A percentile compares a stretch with the other conserved stretches of the same genome.
phyloP scores from a whole-genome alignment of 2,113 vertebrate species.

The Polyodon spathula region DNA sequence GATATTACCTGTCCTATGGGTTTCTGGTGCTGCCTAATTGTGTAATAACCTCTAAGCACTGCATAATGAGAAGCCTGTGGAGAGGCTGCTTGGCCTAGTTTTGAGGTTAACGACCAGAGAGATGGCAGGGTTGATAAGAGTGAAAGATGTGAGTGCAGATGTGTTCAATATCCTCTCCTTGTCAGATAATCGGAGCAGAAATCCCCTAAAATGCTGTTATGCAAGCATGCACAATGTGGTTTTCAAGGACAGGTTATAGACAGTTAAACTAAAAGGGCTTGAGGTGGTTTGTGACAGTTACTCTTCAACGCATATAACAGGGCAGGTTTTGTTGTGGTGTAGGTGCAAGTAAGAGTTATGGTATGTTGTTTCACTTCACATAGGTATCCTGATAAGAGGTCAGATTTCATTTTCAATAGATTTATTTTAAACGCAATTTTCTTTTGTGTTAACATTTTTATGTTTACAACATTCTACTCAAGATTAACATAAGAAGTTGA shows the following conservation, averaged over 20 bases:
- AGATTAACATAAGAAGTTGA: too few relatives aligned
- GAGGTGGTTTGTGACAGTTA: slow-evolving; percentile 22
- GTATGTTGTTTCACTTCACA: background rate
- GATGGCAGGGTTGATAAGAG: slow-evolving; percentile 55
- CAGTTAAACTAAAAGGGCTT: slow-evolving; percentile 28
- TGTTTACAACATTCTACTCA: too few relatives aligned
- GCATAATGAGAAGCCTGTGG: slow-evolving; percentile 17
- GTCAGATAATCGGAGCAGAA: slow-evolving; percentile 25
- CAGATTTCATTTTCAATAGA: background rate
- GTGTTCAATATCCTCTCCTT: slow-evolving; percentile 39
- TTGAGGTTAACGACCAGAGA: slow-evolving; percentile 43
- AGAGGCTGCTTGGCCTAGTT: slow-evolving; percentile 45
- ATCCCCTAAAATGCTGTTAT: slow-evolving; percentile 31
- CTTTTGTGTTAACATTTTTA: too few relatives aligned
- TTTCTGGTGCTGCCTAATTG: slow-evolving; percentile 35
- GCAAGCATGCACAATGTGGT: slow-evolving; percentile 34
- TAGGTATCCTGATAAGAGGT: background rate
- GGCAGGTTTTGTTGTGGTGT: slow-evolving; percentile 1
- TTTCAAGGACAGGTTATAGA: slow-evolving; percentile 40
- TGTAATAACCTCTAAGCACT: slow-evolving; percentile 28
- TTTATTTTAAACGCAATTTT: background rate
- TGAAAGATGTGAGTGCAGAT: slow-evolving; percentile 31
- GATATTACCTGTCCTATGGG: slow-evolving; percentile 27
- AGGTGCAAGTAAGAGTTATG: background rate
- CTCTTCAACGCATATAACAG: background rate